Evolutionary conservation across 2,113 vertebrate genomes (phyloP), one percentile per base, ranked within the genome.

Genomic region (Periophthalmus modestus): DNA sequence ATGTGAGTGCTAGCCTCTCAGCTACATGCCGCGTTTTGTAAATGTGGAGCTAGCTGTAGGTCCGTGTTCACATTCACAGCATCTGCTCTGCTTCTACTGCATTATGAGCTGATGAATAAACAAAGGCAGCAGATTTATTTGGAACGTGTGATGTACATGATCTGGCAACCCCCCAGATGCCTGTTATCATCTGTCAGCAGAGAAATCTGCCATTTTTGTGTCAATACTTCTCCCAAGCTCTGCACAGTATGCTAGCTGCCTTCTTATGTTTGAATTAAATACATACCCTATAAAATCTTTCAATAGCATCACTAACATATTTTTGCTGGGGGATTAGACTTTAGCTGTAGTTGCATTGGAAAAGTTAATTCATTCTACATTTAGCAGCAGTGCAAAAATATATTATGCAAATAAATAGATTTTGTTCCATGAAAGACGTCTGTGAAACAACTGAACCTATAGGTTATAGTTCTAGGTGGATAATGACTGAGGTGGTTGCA

Each of bases 11-110:
- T 43, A 43, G 39, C 2, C 39, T 11, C 7, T 10, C 39, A 43
- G 39, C 39, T 10, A 43, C 7, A 43, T 43, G 39, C 39, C 39
- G 7, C 7, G 7, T n/a, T 2, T 10, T 7, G 19, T 21, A 55
- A 55, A 55, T n/a, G 19, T 55, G 52, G 69, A 66, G 72, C 77
- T 62, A 18, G 14, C 74, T 48, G 24, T 28, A 68, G 43, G 59
- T 80, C 79, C 78, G 78, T 23, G 52, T 77, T 59, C 77, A 71
- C 62, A 65, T 67, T n/a, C 19, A 55, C 62, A 72, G 77, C 82
- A 89, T 89, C 84, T 88, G 87, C 74, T 86, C 70, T 54, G 62
- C 82, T 73, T 71, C 69, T 69, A 63, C 66, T 57, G 74, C 57
- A 68, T 82, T 82, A 73, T 68, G 77, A 50, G 79, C 72, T 73